A percentile compares a stretch with the other conserved stretches of the same genome.
Evolutionary conservation across 1,140 invertebrate species (phyloP).

Genomic region (Drosophila sp.): DNA sequence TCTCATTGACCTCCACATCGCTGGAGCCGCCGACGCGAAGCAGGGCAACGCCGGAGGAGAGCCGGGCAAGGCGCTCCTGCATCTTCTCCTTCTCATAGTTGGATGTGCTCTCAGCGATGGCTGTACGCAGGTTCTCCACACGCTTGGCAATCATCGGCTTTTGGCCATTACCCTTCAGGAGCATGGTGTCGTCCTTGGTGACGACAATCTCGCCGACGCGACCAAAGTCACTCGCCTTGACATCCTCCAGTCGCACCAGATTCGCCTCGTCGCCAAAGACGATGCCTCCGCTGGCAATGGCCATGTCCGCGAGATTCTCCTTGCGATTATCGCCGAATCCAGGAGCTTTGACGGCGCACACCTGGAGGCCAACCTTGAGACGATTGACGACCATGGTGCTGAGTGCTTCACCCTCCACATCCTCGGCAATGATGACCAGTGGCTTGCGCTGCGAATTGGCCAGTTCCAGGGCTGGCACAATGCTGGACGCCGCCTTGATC

Average conservation of each 20-base stretch:
- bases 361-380: conserved; percentile 98
- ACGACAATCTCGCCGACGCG: conserved; percentile 97
- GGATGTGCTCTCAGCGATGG: conserved; percentile 96
- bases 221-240: conserved; percentile 94
- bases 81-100: conserved; percentile 99
- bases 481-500: conserved; percentile 97
- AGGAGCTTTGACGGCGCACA: conserved; percentile 99
- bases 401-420: conserved; percentile 99
- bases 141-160: conserved; percentile 94
- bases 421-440: conserved; percentile 98
- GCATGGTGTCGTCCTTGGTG: conserved; percentile 98
- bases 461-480: conserved; percentile 98
- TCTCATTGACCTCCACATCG: conserved; percentile 99
- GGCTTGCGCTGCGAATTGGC: conserved; percentile 97
- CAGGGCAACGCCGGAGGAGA: conserved; percentile 97
- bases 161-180: conserved; percentile 95
- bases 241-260: conserved; percentile 97
- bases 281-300: conserved; percentile 97
- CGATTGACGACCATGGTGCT: conserved; percentile 98
- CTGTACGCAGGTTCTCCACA: conserved; percentile 95
- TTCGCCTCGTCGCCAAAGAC: conserved; percentile 99
- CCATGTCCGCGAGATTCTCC: conserved; percentile 98
- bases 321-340: conserved; percentile 99
- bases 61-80: conserved; percentile 96
- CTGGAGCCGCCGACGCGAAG: conserved; percentile 98